These are phyloP conservation scores for Gorsachius magnificus DNA, from an alignment of 2,797 vertebrate genomes.

Conservation along the genomic window DNA sequence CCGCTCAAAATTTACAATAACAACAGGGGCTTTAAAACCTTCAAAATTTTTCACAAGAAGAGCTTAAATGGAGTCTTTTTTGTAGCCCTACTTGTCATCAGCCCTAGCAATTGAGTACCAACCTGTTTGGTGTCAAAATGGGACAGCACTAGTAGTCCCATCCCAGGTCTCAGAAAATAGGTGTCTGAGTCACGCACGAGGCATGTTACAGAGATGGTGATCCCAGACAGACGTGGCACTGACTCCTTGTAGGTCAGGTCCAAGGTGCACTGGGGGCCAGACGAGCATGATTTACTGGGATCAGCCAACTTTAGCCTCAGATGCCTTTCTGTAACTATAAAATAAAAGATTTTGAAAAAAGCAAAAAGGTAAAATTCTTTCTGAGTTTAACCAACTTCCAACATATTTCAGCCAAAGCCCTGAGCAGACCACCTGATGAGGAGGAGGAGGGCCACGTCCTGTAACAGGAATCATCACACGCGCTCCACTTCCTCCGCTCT, in stretches of 20 bases:
- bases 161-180: neutral
- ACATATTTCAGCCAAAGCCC: neutral
- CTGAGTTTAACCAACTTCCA: neutral
- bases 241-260: neutral
- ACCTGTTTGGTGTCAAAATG: neutral
- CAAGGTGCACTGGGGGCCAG: neutral
- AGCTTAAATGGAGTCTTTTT: neutral
- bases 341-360: neutral
- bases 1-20: neutral
- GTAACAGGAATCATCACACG: constrained; percentile 58
- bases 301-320: neutral
- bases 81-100: neutral
- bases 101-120: neutral
- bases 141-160: neutral
- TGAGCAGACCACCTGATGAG: constrained; percentile 13
- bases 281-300: neutral
- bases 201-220: rapidly evolving
- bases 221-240: neutral
- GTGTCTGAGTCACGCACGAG: neutral
- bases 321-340: neutral
- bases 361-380: neutral
- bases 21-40: neutral
- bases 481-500: constrained; percentile 71
- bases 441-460: constrained; percentile 37
- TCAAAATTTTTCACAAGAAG: neutral